These are phyloP conservation scores for Andrena dorsata DNA, from an alignment of 2,888 invertebrate genomes.

Conservation along the genomic window DNA sequence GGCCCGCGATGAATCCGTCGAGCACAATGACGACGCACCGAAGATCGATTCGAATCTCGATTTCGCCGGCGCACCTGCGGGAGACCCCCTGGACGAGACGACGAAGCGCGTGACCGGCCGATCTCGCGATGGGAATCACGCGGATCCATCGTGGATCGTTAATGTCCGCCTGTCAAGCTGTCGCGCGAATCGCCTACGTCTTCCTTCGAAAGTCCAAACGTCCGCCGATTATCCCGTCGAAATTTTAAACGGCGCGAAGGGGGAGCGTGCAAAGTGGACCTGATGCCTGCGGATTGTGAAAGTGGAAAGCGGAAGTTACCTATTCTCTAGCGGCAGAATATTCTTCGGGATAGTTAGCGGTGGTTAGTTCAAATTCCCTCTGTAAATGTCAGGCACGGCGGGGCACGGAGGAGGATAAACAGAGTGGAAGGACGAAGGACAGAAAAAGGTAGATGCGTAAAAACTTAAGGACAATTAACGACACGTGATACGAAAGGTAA, in stretches of 20 bases:
- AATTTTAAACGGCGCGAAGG: constrained; percentile 41
- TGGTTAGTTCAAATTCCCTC: too few species aligned
- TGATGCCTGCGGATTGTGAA: constrained; percentile 5
- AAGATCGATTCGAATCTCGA: constrained; percentile 63
- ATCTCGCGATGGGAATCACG: constrained; percentile 75
- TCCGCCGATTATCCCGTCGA: constrained; percentile 57
- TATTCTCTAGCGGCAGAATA: not conserved
- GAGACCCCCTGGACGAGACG: constrained; percentile 17
- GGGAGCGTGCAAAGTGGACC: not conserved
- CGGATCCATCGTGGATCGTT: constrained; percentile 78
- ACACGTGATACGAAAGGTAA: not conserved
- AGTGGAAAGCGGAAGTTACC: constrained; percentile 11
- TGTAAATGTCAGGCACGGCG: too few species aligned
- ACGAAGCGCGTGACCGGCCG: constrained; percentile 42
- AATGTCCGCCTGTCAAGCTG: constrained; percentile 82
- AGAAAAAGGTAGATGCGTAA: not conserved
- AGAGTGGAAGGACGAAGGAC: too few species aligned
- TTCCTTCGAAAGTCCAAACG: constrained; percentile 71
- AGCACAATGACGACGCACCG: constrained; percentile 38
- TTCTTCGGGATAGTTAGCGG: not conserved
- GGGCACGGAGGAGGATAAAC: too few species aligned
- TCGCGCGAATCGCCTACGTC: constrained; percentile 82
- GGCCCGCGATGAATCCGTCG: constrained; percentile 24
- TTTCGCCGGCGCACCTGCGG: constrained; percentile 58
- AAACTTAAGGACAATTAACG: constrained; percentile 3